Percentiles rank a stretch among this genome's conserved stretches.
phyloP scores from a whole-genome alignment of 2,888 invertebrate genomes.

The Aricia artaxerxes region DNA sequence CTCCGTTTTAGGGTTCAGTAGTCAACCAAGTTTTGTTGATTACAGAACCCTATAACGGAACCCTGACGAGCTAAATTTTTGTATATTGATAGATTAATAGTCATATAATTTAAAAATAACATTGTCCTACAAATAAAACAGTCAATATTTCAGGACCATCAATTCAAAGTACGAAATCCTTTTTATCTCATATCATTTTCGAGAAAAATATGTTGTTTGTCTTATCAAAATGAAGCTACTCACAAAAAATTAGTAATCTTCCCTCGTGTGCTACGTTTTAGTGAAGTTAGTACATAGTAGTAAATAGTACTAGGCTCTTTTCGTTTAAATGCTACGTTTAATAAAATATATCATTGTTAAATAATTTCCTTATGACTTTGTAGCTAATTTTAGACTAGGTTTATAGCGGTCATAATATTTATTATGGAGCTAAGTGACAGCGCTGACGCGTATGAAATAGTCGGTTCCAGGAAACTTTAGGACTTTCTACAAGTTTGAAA shows the following conservation, averaged over 20 bases:
- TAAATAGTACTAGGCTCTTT: background rate
- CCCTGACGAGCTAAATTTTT: too few relatives aligned
- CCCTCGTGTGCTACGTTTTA: background rate
- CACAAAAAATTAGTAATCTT: background rate
- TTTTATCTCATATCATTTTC: too few relatives aligned
- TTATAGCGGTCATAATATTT: conserved; percentile 18
- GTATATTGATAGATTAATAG: too few relatives aligned
- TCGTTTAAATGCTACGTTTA: background rate
- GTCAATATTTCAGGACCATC: too few relatives aligned
- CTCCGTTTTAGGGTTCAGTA: too few relatives aligned
- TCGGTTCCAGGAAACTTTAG: conserved; percentile 20
- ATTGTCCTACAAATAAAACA: too few relatives aligned
- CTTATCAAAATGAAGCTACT: too few relatives aligned
- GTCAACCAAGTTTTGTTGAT: too few relatives aligned
- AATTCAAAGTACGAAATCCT: too few relatives aligned
- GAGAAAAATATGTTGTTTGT: too few relatives aligned
- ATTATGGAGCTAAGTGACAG: conserved; percentile 27
- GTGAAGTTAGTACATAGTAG: background rate
- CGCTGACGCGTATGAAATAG: conserved; percentile 30
- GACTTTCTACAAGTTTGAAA: conserved; percentile 33
- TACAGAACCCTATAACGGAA: too few relatives aligned
- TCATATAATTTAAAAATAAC: too few relatives aligned
- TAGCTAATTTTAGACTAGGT: conserved; percentile 12
- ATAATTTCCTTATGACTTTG: conserved; percentile 33
- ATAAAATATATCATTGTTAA: background rate